Conservation (phyloP, 2,888 invertebrate species). For the Adelphocoris suturalis region DNA sequence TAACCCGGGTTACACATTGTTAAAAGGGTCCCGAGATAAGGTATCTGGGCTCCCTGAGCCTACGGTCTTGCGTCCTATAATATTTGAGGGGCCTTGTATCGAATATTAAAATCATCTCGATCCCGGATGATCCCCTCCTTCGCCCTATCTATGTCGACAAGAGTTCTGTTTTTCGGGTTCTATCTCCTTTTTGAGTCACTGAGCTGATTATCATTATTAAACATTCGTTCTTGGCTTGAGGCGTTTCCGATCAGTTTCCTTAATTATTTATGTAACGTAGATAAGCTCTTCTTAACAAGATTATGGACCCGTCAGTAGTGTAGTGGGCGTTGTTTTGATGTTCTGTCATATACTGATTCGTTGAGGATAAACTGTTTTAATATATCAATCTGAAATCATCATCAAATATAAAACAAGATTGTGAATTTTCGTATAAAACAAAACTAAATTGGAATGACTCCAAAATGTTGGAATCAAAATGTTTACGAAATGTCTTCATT, state of each 20-base stretch:
- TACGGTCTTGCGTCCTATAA: not conserved
- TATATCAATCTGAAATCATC: too few relatives aligned
- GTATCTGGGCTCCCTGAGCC: not conserved
- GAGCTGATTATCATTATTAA: conserved; percentile 29
- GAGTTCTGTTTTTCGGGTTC: not conserved
- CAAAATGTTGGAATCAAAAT: too few relatives aligned
- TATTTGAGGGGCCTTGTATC: conserved; percentile 18
- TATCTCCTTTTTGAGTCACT: not conserved
- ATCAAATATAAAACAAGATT: too few relatives aligned
- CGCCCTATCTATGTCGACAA: not conserved
- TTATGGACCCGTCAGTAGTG: not conserved
- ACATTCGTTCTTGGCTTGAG: not conserved
- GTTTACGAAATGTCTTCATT: too few relatives aligned
- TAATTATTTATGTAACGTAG: conserved; percentile 23
- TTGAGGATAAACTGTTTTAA: too few relatives aligned
- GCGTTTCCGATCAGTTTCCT: conserved; percentile 30
- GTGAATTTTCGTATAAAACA: too few relatives aligned
- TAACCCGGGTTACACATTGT: conserved; percentile 34
- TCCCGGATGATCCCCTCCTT: conserved; percentile 1
- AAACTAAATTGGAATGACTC: too few relatives aligned
- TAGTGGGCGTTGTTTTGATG: not conserved
- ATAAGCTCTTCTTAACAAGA: conserved; percentile 21
- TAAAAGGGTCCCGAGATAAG: conserved; percentile 24
- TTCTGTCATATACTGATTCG: not conserved
- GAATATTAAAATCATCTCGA: conserved; percentile 30